Evolutionary conservation across 2,113 vertebrate genomes (phyloP), one percentile per base, ranked within the genome.

Genomic region (Australoheros scitulus): DNA sequence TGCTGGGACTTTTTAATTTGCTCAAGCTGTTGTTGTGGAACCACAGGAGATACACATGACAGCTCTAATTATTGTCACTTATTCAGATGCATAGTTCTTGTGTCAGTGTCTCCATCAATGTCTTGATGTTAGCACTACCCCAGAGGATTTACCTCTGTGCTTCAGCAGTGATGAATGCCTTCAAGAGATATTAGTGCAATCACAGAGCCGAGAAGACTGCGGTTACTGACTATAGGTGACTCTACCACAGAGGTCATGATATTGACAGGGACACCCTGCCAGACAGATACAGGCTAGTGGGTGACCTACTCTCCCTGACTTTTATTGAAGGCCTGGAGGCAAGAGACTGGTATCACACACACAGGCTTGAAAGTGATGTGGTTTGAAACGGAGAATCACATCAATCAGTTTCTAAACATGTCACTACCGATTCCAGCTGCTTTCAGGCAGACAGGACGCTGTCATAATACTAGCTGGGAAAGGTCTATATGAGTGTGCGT

Each of bases 281-380:
- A 89, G 88, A 89, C 86, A 87, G 86, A 90, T 87, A 90, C 76
- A 88, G 85, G 80, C 24, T 80, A 79, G 81, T 85, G 83, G 90
- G 81, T 89, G 88, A 92, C 87, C 88, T 80, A 86, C 78, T 87
- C 86, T 87, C 57, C 47, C 55, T 32, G 79, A 77, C 77, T 77
- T 89, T 92, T 92, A 92, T 92, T 92, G 87, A 88, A 90, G 77
- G 87, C 87, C 90, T 75, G 61, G 13, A 88, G 91, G 89, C 87
- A 81, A 80, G 85, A 83, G 70, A 76, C 72, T 38, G 61, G 86
- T 88, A 92, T 91, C 55, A 84, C 85, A 83, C 76, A 2, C 76
- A 2, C 68, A n/a, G 50, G 70, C 77, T 85, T 79, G 36, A 84
- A 84, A 89, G 87, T 80, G 79, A 92, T 89, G 90, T 72, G 89